A percentile compares a stretch with the other conserved stretches of the same genome.
Evolutionary conservation across 2,888 invertebrate genomes (phyloP).

Genomic region (Acanthococcus lagerstroemiae): DNA sequence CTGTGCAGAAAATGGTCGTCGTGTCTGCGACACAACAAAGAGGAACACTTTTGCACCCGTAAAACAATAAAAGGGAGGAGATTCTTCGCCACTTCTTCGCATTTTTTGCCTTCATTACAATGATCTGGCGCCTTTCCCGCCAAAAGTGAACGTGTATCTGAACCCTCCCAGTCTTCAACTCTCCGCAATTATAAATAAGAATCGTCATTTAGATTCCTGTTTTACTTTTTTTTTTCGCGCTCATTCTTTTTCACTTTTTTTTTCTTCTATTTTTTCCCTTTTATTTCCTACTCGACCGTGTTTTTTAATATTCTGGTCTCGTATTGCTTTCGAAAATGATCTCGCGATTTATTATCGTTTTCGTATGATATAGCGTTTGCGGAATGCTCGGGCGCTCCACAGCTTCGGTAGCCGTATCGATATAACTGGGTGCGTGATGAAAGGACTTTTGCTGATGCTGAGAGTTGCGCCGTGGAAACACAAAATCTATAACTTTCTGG

Average conservation of each 20-base stretch:
- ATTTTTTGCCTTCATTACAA: conserved; percentile 24
- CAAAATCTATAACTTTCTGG: no score
- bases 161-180: conserved; percentile 3
- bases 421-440: no score
- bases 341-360: no score
- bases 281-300: not conserved
- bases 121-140: conserved; percentile 21
- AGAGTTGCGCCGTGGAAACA: no score
- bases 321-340: no score
- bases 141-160: conserved; percentile 14
- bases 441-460: no score
- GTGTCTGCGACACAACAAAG: conserved; percentile 20
- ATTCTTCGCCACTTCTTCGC: conserved; percentile 24
- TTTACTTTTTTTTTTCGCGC: not conserved
- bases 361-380: no score
- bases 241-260: not conserved
- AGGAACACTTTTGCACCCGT: conserved; percentile 16
- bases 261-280: not conserved
- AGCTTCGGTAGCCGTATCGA: no score
- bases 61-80: conserved; percentile 24
- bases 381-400: no score
- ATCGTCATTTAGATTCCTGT: conserved; percentile 18
- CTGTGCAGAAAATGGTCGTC: not conserved
- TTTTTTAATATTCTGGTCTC: no score
- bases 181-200: conserved; percentile 17